These are phyloP conservation scores for Calidris pugnax DNA, from an alignment of 2,113 vertebrate species.

Conservation along the genomic window DNA sequence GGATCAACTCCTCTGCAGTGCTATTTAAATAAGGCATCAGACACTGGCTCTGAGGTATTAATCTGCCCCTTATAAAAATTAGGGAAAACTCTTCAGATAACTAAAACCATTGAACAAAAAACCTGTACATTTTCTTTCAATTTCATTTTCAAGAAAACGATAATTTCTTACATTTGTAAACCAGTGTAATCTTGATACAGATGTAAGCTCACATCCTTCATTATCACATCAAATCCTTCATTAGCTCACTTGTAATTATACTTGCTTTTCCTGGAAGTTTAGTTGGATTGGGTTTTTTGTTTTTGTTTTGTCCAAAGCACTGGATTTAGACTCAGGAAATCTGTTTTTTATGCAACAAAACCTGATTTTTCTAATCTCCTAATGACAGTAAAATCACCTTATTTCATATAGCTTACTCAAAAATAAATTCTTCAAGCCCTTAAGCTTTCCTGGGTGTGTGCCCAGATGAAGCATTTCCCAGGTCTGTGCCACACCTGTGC, in stretches of 20 bases:
- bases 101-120: not conserved
- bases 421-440: not conserved
- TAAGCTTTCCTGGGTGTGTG: not conserved
- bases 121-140: not conserved
- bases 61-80: not conserved
- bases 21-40: not conserved
- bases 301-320: not conserved
- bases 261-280: not conserved
- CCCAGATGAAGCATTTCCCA: not conserved
- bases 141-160: not conserved
- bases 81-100: not conserved
- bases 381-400: not conserved
- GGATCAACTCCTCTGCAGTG: not conserved
- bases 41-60: not conserved
- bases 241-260: not conserved
- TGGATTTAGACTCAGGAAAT: not conserved
- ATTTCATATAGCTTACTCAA: not conserved
- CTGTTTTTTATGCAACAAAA: not conserved
- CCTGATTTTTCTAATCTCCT: not conserved
- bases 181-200: not conserved
- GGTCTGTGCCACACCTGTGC: not conserved
- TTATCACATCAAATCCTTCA: not conserved
- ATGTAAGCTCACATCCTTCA: not conserved
- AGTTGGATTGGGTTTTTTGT: not conserved
- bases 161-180: not conserved